These are phyloP conservation scores for Pardosa pseudoannulata DNA, from an alignment of 2,888 invertebrate genomes.

Conservation along the genomic window DNA sequence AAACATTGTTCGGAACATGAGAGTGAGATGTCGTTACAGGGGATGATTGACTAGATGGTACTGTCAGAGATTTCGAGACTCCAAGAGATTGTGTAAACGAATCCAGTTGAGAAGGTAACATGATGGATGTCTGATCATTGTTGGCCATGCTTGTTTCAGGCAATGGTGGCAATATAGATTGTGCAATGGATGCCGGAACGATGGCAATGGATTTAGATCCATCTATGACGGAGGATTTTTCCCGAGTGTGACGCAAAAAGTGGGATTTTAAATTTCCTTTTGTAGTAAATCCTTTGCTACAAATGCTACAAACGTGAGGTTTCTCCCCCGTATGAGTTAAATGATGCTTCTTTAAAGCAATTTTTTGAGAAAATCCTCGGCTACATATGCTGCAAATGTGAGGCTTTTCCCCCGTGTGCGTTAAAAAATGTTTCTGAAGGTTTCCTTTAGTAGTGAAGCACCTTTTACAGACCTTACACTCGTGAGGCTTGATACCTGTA, in stretches of 20 bases:
- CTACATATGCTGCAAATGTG: conserved; percentile 53
- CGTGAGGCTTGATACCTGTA: conserved; percentile 60
- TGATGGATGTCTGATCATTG: too few species aligned
- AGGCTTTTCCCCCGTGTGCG: conserved; percentile 61
- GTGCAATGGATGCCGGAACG: conserved; percentile 64
- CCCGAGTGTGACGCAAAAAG: conserved; percentile 46
- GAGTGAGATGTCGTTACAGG: conserved; percentile 25
- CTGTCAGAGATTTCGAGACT: conserved; percentile 11
- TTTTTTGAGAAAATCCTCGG: conserved; percentile 52
- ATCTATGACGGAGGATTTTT: conserved; percentile 53
- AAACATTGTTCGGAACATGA: not conserved
- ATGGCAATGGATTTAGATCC: conserved; percentile 56
- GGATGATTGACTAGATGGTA: not conserved
- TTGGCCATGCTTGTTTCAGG: too few species aligned
- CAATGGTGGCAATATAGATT: conserved; percentile 40
- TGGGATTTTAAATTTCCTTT: conserved; percentile 65
- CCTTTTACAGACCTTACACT: conserved; percentile 61
- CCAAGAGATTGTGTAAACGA: conserved; percentile 20
- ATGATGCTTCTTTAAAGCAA: conserved; percentile 53
- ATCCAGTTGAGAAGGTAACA: too few species aligned
- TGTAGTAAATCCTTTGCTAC: conserved; percentile 54
- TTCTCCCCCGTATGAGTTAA: conserved; percentile 65
- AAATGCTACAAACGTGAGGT: conserved; percentile 60
- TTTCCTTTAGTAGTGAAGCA: conserved; percentile 62
- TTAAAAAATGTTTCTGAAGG: conserved; percentile 62